Conservation (phyloP, 92 coral and sea anemone genomes). For the Epizoanthus rinbou region DNA sequence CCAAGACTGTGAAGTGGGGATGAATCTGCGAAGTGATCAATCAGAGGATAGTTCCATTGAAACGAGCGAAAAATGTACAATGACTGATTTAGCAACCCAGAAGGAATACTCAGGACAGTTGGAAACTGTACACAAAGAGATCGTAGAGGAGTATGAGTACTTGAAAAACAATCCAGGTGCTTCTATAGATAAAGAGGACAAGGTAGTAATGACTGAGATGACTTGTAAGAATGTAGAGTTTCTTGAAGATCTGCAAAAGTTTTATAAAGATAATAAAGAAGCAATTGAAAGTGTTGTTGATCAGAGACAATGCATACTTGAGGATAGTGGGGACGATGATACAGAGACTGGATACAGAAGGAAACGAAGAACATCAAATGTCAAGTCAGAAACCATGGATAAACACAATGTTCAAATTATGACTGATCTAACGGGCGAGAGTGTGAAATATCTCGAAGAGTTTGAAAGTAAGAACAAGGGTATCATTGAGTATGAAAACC, state of each 20-base stretch:
- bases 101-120: conserved; percentile 75
- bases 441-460: conserved; percentile 37
- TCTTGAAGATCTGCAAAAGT: conserved; percentile 15
- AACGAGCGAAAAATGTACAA: conserved; percentile 45
- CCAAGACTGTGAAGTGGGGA: conserved; percentile 38
- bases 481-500: not conserved
- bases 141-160: conserved; percentile 54
- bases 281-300: conserved; percentile 11
- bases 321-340: not conserved
- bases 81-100: conserved; percentile 66
- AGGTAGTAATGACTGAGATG: conserved; percentile 55
- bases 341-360: not conserved
- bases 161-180: conserved; percentile 44
- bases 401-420: conserved; percentile 46
- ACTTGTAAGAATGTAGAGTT: conserved; percentile 44
- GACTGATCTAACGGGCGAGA: conserved; percentile 41
- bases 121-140: conserved; percentile 60
- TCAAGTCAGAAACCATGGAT: not conserved
- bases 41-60: conserved; percentile 28
- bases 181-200: conserved; percentile 17
- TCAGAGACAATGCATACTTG: not conserved
- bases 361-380: not conserved
- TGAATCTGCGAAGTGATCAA: not conserved
- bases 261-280: conserved; percentile 19
- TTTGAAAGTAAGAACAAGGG: conserved; percentile 40